Evolutionary conservation across 2,113 vertebrate species (phyloP), one percentile per base, ranked within the genome.

Genomic region (Formicarius rufipectus): DNA sequence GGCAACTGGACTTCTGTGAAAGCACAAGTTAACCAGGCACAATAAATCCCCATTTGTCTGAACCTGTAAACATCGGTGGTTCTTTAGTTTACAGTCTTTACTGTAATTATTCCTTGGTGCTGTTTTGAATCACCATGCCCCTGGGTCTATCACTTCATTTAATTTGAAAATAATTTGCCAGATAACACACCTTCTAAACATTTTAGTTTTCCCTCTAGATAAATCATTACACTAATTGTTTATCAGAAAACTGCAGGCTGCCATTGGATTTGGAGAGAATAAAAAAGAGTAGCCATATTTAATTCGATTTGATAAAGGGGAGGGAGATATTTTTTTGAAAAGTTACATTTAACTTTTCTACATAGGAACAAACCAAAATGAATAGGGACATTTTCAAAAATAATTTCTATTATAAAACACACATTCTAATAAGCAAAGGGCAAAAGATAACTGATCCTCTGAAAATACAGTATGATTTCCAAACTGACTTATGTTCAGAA

Each of bases 101-200:
- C 55, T 73, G 25, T 85, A 89, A 95, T 64, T 67, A 74, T 62
- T 87, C 76, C 45, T 90, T 24, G 2, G 59, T 84, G 37, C 25
- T 67, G 40, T 44, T 95, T 80, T 77, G 47, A 90, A 80, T 87
- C 68, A 75, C 14, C 24, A 18, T 67, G 35, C 68, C 72, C 82
- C 52, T 52, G 39, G 47, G 73, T 74, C 55, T 50, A 91, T 81
- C 86, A 72, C 53, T 89, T 87, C 67, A 69, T 59, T 93, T 82
- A 77, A 55, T 78, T 95, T 55, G 49, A 93, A 94, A 92, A 93
- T 87, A 94, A 84, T 95, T 97, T 96, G 83, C 68, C 59, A 90
- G 63, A 75, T 74, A 95, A 94, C 18, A 23, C 64, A 84, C 53
- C 45, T 81, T 74, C 69, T 90, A 62, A 77, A 89, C n/a, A 77